Evolutionary conservation across 2,888 invertebrate species (phyloP), one percentile per base, ranked within the genome.

Genomic region (Monoplex corrugatus): DNA sequence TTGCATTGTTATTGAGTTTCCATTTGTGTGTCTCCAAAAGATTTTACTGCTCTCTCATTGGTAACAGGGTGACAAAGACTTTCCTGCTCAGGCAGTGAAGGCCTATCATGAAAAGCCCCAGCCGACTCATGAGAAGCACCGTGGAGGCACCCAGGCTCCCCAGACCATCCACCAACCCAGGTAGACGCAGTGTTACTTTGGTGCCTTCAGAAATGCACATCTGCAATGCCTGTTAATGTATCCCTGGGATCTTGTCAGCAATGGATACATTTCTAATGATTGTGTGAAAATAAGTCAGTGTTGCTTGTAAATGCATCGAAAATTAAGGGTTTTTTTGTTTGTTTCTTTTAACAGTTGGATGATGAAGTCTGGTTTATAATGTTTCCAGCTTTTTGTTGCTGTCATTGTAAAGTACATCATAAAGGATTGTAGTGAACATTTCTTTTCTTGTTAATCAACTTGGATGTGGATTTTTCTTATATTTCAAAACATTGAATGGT

Each of bases 71-170:
- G 98, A 98, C 94, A 98, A 98, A 13, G 98, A 98, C 96, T 99
- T 98, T 95, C 98, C 98, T 40, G 97, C 98, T 0, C 98, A 98
- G 95, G 98, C 98, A 0, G 98, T 98, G 0, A 98, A 98, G 95
- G 97, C 97, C 96, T 96, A 98, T 96, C 97, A 99, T 95, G 97
- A 98, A 96, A 97, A 98, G 96, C 98, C 97, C 87, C 97, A 97
- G 85, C 98, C 98, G 89, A 97, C 97, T 88, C 97, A 97, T 91
- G 97, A 97, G 83, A 97, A 94, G 95, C 97, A 97, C 93, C 97
- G 89, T 23, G 86, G 83, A 13, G 8, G 97, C 32, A 6, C 97
- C 23, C 90, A 93, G 19, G 87, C 90, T 40, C 90, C 91, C 40
- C 91, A 92, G 40, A 80, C 92, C 38, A 94, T 95, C 83, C 93